Evolutionary conservation across 2,797 vertebrate species (phyloP), one percentile per base, ranked within the genome.

Genomic region (Xiphophorus birchmanni): DNA sequence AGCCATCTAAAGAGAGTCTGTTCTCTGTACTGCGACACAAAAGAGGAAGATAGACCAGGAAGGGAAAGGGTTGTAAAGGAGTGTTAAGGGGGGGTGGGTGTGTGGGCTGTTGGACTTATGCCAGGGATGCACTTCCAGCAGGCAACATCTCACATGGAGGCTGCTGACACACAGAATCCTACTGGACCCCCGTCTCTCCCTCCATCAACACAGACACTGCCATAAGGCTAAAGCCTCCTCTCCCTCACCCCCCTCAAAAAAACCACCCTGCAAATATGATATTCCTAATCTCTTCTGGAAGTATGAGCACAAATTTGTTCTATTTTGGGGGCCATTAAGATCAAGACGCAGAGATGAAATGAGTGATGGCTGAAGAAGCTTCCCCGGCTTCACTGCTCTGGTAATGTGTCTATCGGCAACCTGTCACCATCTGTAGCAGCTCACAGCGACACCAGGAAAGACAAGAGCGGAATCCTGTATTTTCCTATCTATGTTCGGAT

Each of bases 101-200:
- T 48, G 40, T 18, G 86, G 78, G 75, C 50, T 80, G 78, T 83
- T 95, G 92, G 90, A 91, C 86, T 85, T 92, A 88, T 93, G 94
- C 94, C 95, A 95, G 92, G 78, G 91, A 94, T 95, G 88, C 93
- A 94, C 95, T 96, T 94, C 94, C 92, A 91, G 87, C 88, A 89
- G 88, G 87, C 93, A 87, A 86, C 56, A 84, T 89, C 90, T 88
- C 90, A 87, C 87, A 88, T 91, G 86, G 87, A 90, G 83, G 90
- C 92, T 93, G 91, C 94, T 96, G 94, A 95, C 93, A 95, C 92
- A 93, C 89, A 93, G 91, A 90, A 95, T 95, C 94, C 94, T 94
- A 94, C 94, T 88, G 90, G 86, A 83, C 89, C 86, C 81, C 75
- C 52, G 52, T 26, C 79, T 80, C 77, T 81, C 80, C 74, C 89